These are phyloP conservation scores for Antheraea yamamai DNA, from an alignment of 2,888 invertebrate species.

Conservation along the genomic window DNA sequence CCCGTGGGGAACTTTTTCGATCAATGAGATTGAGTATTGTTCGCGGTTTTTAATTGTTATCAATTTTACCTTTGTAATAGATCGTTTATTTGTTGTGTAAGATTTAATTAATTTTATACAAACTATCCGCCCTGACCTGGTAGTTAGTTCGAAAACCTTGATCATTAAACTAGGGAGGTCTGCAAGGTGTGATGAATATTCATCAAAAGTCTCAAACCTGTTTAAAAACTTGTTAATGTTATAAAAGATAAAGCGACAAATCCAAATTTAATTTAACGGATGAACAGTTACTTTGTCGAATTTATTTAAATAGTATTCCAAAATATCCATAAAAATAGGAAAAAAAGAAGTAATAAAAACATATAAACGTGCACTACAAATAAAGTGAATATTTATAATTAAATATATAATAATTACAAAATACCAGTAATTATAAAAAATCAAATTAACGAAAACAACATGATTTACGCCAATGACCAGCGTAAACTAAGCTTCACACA, in stretches of 20 bases:
- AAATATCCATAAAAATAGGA: background rate
- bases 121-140: slow-evolving; percentile 9
- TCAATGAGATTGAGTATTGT: slow-evolving; percentile 19
- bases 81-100: slow-evolving; percentile 18
- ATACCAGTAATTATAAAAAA: background rate
- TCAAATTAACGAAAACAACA: background rate
- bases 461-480: background rate
- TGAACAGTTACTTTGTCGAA: background rate
- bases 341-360: background rate
- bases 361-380: background rate
- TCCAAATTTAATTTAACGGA: background rate
- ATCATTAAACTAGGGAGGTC: background rate
- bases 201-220: background rate
- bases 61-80: slow-evolving; percentile 18
- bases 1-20: slow-evolving; percentile 17
- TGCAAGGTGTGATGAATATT: slow-evolving; percentile 1
- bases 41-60: slow-evolving; percentile 20
- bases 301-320: background rate
- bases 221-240: background rate
- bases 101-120: slow-evolving; percentile 12
- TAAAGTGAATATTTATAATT: no score
- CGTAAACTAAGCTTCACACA: background rate
- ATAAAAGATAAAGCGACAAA: background rate
- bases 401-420: background rate
- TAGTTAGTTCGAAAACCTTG: background rate